Conservation (phyloP, 2,888 invertebrate genomes). For the Drosophila demipolita region DNA sequence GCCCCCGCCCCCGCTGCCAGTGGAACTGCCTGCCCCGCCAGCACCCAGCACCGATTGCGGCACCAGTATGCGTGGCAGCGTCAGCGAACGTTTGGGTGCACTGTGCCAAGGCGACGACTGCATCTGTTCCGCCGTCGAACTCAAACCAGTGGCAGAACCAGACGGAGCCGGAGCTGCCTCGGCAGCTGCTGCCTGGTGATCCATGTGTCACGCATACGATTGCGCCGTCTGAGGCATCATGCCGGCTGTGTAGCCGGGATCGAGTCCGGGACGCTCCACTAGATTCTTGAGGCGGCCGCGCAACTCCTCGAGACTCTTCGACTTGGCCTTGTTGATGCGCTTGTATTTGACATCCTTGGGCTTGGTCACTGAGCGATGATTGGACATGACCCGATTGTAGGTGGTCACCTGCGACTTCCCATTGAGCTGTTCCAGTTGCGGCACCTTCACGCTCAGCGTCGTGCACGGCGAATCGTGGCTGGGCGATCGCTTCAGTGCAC, state of each 20-base stretch:
- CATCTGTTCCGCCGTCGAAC: slow-evolving; percentile 49
- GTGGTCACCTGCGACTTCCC: slow-evolving; percentile 88
- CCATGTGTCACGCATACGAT: slow-evolving; percentile 87
- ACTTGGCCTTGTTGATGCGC: slow-evolving; percentile 95
- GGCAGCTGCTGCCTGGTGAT: slow-evolving; percentile 7
- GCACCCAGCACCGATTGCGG: slow-evolving; percentile 52
- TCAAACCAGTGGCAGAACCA: slow-evolving; percentile 18
- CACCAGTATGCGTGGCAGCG: slow-evolving; percentile 79
- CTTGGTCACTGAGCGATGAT: slow-evolving; percentile 95
- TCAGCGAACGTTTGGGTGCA: slow-evolving; percentile 79
- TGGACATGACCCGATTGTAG: slow-evolving; percentile 95
- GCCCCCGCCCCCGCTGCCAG: slow-evolving; percentile 44
- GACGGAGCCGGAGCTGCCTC: slow-evolving; percentile 6
- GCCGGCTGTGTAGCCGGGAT: slow-evolving; percentile 73
- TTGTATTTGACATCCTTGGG: slow-evolving; percentile 96
- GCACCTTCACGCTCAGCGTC: slow-evolving; percentile 72
- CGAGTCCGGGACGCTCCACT: slow-evolving; percentile 89
- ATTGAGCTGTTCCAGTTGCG: slow-evolving; percentile 64
- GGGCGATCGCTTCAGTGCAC: slow-evolving; percentile 65
- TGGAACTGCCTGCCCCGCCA: slow-evolving; percentile 40
- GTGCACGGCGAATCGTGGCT: slow-evolving; percentile 74
- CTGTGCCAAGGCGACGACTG: slow-evolving; percentile 58
- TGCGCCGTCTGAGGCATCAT: slow-evolving; percentile 86
- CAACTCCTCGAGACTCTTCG: slow-evolving; percentile 94
- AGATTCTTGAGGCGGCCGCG: slow-evolving; percentile 93